Evolutionary conservation across 2,797 vertebrate genomes (phyloP).

Genomic region (Coregonus sp.): DNA sequence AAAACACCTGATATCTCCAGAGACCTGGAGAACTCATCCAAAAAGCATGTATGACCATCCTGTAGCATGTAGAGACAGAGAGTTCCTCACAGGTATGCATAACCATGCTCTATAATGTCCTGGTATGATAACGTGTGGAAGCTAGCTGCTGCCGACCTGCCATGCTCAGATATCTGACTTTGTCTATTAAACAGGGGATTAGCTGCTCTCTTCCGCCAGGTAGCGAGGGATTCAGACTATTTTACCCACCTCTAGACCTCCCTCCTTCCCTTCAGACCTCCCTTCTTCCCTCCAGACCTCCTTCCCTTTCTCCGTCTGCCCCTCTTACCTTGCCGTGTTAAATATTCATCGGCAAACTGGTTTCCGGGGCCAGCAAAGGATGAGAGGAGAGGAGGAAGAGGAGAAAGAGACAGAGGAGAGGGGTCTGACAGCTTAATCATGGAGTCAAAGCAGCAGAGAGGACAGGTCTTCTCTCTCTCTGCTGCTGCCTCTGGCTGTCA

Average conservation of each 20-base stretch:
- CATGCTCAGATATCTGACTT: conserved; percentile 65
- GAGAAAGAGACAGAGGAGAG: conserved; percentile 33
- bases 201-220: conserved; percentile 62
- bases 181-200: conserved; percentile 71
- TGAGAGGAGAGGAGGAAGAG: conserved; percentile 55
- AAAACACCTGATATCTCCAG: not conserved
- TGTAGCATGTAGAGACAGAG: conserved; percentile 25
- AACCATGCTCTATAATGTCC: conserved; percentile 27
- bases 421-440: conserved; percentile 79
- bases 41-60: not conserved
- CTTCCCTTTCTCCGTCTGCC: conserved; percentile 66
- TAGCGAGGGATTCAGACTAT: conserved; percentile 71
- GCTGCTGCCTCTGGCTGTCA: conserved; percentile 74
- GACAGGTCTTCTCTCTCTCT: conserved; percentile 7
- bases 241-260: conserved; percentile 70
- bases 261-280: conserved; percentile 68
- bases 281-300: conserved; percentile 68
- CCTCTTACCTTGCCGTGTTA: conserved; percentile 70
- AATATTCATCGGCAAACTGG: conserved; percentile 74
- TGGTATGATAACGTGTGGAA: conserved; percentile 53
- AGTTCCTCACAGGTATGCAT: conserved; percentile 44
- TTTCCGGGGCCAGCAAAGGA: conserved; percentile 18
- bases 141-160: conserved; percentile 47
- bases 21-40: not conserved
- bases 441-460: conserved; percentile 52